Conservation (phyloP, 2,113 vertebrate species). For the Tragelaphus scriptus region DNA sequence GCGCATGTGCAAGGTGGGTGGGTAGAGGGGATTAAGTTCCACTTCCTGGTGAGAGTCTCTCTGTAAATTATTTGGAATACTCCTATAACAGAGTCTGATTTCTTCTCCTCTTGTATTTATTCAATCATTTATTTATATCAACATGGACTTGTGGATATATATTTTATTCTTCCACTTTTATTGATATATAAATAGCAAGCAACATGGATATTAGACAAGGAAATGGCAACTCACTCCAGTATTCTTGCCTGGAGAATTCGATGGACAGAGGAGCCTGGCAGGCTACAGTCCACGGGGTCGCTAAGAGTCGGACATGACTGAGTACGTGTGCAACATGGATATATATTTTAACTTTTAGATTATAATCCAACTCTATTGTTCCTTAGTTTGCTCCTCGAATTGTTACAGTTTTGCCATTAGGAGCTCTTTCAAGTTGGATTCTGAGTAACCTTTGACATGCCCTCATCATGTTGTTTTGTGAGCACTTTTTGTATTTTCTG, state of each 20-base stretch:
- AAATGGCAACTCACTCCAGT: neutral
- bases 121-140: neutral
- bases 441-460: neutral
- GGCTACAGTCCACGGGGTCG: neutral
- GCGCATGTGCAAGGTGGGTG: neutral
- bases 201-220: neutral
- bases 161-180: neutral
- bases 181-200: neutral
- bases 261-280: neutral
- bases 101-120: neutral
- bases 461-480: neutral
- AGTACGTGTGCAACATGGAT: neutral
- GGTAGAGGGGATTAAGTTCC: neutral
- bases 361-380: neutral
- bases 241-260: neutral
- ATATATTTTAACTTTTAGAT: neutral
- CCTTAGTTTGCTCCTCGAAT: neutral
- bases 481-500: neutral
- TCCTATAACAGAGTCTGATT: neutral
- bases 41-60: neutral
- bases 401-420: neutral
- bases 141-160: neutral
- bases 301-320: neutral
- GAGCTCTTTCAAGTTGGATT: neutral
- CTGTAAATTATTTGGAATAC: neutral